A percentile compares a stretch with the other conserved stretches of the same genome.
phyloP scores from a whole-genome alignment of 1,140 invertebrate genomes.

The Cyclargus thomasi region DNA sequence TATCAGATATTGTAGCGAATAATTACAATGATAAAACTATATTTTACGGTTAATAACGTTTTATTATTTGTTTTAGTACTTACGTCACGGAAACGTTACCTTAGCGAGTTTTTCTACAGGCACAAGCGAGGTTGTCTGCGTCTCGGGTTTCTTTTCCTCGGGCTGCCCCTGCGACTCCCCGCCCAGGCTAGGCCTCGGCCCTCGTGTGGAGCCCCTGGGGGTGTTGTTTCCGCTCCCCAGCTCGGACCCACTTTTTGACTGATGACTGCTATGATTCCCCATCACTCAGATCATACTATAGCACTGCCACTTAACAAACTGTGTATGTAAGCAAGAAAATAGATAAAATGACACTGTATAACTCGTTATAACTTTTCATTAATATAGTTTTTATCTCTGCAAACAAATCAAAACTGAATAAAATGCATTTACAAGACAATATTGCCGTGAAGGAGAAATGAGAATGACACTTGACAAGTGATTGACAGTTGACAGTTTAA shows the following conservation, averaged over 20 bases:
- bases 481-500: neutral
- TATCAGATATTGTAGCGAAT: neutral
- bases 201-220: constrained; percentile 65
- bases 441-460: no score
- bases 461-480: no score
- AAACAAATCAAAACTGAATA: neutral
- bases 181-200: constrained; percentile 76
- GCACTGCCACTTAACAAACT: neutral
- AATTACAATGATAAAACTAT: neutral
- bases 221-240: constrained; percentile 57
- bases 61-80: constrained; percentile 1
- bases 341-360: neutral
- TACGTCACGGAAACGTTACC: constrained; percentile 57
- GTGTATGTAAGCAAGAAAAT: neutral
- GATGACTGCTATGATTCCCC: constrained; percentile 50
- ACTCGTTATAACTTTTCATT: neutral
- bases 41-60: neutral
- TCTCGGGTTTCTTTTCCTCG: constrained; percentile 52
- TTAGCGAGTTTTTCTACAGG: constrained; percentile 83
- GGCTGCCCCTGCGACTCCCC: constrained; percentile 73
- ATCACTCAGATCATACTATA: constrained; percentile 33
- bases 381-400: neutral
- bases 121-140: constrained; percentile 76
- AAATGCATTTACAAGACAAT: neutral
- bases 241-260: neutral